Conservation (phyloP, 92 coral and sea anemone species). For the Phymanthus crucifer region DNA sequence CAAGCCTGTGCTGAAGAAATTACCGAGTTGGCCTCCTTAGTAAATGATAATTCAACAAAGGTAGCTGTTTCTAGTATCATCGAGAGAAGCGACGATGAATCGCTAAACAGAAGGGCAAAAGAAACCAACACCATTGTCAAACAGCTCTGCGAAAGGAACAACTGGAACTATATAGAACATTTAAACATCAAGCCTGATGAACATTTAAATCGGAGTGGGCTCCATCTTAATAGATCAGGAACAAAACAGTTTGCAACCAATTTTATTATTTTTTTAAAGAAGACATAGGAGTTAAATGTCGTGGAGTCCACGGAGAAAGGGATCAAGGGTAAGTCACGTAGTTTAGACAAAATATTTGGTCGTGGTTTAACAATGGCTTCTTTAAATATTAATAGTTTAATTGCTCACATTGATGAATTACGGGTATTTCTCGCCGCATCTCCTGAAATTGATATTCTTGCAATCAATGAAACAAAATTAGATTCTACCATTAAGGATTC, state of each 20-base stretch:
- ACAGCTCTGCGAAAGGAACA: neutral
- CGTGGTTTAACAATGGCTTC: no score
- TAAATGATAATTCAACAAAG: neutral
- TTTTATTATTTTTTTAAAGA: neutral
- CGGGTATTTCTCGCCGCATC: slow-evolving; percentile 30
- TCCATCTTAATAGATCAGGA: neutral
- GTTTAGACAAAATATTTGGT: no score
- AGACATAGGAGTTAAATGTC: neutral
- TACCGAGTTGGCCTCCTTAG: neutral
- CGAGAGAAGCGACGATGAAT: neutral
- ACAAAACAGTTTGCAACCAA: neutral
- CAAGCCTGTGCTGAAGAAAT: slow-evolving; percentile 50
- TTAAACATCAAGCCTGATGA: neutral
- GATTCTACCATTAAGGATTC: slow-evolving; percentile 18
- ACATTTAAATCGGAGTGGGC: neutral
- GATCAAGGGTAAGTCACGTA: no score
- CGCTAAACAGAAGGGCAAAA: neutral
- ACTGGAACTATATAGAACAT: neutral
- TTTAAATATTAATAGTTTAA: no score
- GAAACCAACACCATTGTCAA: neutral
- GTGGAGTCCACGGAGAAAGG: neutral
- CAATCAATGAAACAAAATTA: slow-evolving; percentile 38
- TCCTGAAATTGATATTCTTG: slow-evolving; percentile 29
- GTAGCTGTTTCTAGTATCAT: neutral
- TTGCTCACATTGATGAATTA: slow-evolving; percentile 47